A percentile compares a stretch with the other conserved stretches of the same genome.
These are phyloP conservation scores for Eulithis testata DNA, from an alignment of 2,888 invertebrate genomes.

Conservation along the genomic window DNA sequence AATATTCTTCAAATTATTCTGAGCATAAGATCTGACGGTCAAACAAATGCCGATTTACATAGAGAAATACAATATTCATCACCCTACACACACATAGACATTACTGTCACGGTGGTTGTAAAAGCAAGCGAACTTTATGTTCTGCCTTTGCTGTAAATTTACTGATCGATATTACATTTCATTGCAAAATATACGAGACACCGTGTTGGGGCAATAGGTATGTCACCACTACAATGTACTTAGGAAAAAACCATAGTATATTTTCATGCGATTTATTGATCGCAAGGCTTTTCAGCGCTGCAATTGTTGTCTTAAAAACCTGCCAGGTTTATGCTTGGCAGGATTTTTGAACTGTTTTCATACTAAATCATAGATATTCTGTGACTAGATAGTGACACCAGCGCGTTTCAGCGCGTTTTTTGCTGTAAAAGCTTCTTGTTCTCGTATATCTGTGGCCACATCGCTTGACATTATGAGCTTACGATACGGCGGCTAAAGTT, in stretches of 20 bases:
- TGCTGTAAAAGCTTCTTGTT: no score
- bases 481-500: slow-evolving; percentile 6
- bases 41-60: background rate
- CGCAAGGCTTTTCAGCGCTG: no score
- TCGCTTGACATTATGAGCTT: no score
- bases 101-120: slow-evolving; percentile 47
- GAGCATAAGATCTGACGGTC: background rate
- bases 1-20: no score
- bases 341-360: no score
- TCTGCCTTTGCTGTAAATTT: slow-evolving; percentile 52
- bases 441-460: no score
- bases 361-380: no score
- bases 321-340: no score
- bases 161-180: slow-evolving; percentile 42
- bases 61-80: slow-evolving; percentile 29
- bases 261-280: no score
- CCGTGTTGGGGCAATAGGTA: slow-evolving; percentile 17
- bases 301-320: no score
- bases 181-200: slow-evolving; percentile 34
- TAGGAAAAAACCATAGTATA: background rate
- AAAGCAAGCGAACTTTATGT: slow-evolving; percentile 57
- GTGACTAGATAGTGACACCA: no score
- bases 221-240: slow-evolving; percentile 12
- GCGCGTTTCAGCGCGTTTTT: no score
- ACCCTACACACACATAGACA: slow-evolving; percentile 45